A percentile compares a stretch with the other conserved stretches of the same genome.
Evolutionary conservation across 2,888 invertebrate species (phyloP).

Genomic region (Drosophila seclusa): DNA sequence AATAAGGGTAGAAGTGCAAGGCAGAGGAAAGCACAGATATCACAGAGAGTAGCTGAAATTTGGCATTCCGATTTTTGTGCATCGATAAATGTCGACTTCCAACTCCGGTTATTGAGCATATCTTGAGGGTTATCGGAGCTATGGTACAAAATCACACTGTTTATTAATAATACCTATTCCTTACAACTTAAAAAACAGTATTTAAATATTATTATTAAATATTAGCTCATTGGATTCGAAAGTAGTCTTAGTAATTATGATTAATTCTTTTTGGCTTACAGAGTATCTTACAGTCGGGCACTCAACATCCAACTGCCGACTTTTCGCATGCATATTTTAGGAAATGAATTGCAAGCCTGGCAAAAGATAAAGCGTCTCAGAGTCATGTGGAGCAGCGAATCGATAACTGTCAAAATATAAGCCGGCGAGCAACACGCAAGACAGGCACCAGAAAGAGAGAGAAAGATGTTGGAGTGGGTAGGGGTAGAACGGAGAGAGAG

Average conservation of each 20-base stretch:
- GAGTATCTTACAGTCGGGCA: background rate
- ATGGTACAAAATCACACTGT: background rate
- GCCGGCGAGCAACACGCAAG: slow-evolving; percentile 75
- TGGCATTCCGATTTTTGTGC: background rate
- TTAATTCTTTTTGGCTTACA: background rate
- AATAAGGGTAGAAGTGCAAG: background rate
- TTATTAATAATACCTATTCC: background rate
- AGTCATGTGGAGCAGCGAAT: slow-evolving; percentile 68
- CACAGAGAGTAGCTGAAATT: background rate
- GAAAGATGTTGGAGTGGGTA: background rate
- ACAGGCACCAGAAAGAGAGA: slow-evolving; percentile 3
- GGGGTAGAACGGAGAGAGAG: background rate
- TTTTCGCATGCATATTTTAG: slow-evolving; percentile 75
- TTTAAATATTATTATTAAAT: background rate
- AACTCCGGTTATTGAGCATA: background rate
- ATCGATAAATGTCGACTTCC: background rate
- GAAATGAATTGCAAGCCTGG: slow-evolving; percentile 72
- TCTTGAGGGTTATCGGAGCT: background rate
- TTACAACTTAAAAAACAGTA: background rate
- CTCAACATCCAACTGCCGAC: no score
- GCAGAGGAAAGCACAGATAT: background rate
- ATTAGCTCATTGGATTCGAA: background rate
- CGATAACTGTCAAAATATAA: slow-evolving; percentile 83
- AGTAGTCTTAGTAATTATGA: background rate
- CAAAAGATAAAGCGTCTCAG: slow-evolving; percentile 66